These are phyloP conservation scores for Poeciliopsis gracilis DNA, from an alignment of 2,797 vertebrate genomes.

Conservation along the genomic window DNA sequence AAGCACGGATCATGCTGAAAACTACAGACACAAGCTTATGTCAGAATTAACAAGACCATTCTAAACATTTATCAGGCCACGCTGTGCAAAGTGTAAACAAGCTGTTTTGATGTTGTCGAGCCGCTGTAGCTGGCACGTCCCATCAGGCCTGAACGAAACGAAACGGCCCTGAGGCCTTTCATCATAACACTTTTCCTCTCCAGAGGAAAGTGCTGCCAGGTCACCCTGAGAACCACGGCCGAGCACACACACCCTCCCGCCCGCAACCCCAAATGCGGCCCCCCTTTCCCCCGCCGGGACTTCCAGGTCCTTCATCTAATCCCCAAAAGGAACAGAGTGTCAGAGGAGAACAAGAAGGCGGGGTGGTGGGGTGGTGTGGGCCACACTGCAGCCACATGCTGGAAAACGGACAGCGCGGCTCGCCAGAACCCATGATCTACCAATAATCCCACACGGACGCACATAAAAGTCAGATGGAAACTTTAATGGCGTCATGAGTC, in stretches of 20 bases:
- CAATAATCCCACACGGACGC: conserved; percentile 8
- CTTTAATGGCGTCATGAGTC: not conserved
- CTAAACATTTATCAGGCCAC: conserved; percentile 25
- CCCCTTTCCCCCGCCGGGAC: conserved; percentile 28
- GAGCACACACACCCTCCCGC: conserved; percentile 20
- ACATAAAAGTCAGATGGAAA: not conserved
- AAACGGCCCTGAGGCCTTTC: conserved; percentile 61
- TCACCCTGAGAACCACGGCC: conserved; percentile 66
- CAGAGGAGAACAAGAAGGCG: conserved; percentile 18
- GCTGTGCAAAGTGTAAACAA: conserved; percentile 57
- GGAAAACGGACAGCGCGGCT: conserved; percentile 27
- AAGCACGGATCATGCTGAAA: not conserved
- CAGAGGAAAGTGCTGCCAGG: conserved; percentile 54
- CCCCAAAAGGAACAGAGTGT: conserved; percentile 28
- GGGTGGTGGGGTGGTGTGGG: not conserved
- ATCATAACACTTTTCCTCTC: conserved; percentile 50
- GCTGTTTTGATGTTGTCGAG: conserved; percentile 65
- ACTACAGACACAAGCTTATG: conserved; percentile 33
- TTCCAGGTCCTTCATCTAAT: conserved; percentile 50
- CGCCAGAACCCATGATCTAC: not conserved
- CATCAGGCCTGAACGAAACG: conserved; percentile 58
- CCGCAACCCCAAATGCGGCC: not conserved
- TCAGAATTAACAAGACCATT: conserved; percentile 34
- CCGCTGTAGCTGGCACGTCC: conserved; percentile 43
- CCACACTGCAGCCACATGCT: conserved; percentile 11